These are phyloP conservation scores for Xyrauchen texanus DNA, from an alignment of 2,113 vertebrate genomes.

Conservation along the genomic window DNA sequence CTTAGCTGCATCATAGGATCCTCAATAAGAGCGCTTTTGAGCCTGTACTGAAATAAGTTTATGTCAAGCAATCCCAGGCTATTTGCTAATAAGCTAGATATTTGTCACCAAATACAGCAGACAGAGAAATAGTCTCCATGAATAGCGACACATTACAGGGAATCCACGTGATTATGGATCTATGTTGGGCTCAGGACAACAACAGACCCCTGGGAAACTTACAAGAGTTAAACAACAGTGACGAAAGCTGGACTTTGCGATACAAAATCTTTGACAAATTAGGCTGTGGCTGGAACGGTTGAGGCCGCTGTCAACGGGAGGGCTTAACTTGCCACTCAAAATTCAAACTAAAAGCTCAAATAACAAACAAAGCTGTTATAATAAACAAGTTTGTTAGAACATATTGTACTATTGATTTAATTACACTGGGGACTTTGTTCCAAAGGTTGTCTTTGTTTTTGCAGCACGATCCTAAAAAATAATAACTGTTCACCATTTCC, in stretches of 20 bases:
- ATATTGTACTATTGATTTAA: background rate
- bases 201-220: slow-evolving; percentile 33
- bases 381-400: background rate
- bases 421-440: background rate
- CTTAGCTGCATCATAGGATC: background rate
- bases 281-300: slow-evolving; percentile 49
- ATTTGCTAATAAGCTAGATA: slow-evolving; percentile 48
- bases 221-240: slow-evolving; percentile 50
- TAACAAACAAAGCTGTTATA: background rate
- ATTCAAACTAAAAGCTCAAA: slow-evolving; percentile 35
- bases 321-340: slow-evolving; percentile 59
- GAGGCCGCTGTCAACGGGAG: slow-evolving; percentile 67
- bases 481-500: no score
- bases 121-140: slow-evolving; percentile 21
- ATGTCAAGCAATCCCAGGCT: background rate
- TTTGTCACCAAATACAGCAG: slow-evolving; percentile 49
- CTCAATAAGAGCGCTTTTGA: no score
- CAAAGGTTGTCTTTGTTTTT: no score
- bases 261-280: slow-evolving; percentile 64
- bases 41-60: background rate
- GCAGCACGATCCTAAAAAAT: no score
- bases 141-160: slow-evolving; percentile 55
- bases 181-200: slow-evolving; percentile 47
- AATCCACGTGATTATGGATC: slow-evolving; percentile 43
- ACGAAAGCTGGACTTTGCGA: slow-evolving; percentile 58